Percentiles rank a stretch among this genome's conserved stretches.
These are phyloP conservation scores for Zoanthus gigantus DNA, from an alignment of 92 coral and sea anemone genomes.

Conservation along the genomic window DNA sequence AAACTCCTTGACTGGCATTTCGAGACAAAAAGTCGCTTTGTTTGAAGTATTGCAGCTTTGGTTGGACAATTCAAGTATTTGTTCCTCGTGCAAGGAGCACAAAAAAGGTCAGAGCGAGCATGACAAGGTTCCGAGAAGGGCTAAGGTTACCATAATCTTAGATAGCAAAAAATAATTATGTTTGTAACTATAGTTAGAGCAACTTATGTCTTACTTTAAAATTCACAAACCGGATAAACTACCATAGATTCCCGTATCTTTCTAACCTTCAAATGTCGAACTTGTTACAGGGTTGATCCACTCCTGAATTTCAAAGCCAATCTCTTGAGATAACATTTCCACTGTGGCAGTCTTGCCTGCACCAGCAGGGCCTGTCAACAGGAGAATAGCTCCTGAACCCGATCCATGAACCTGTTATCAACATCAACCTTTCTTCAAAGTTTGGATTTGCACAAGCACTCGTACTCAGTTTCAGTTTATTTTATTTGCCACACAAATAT, in stretches of 20 bases:
- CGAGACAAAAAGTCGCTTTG: too few species aligned
- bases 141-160: too few species aligned
- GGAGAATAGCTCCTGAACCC: conserved; percentile 74
- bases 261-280: conserved; percentile 63
- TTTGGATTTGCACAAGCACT: not conserved
- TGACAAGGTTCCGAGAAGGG: too few species aligned
- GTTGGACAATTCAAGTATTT: too few species aligned
- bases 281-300: conserved; percentile 88
- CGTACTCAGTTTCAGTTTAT: too few species aligned
- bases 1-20: too few species aligned
- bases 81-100: too few species aligned
- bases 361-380: conserved; percentile 96
- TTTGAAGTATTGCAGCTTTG: too few species aligned
- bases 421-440: not conserved
- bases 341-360: conserved; percentile 95
- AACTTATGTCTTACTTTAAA: not conserved
- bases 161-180: too few species aligned
- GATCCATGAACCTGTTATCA: conserved; percentile 41
- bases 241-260: not conserved
- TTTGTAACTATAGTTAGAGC: too few species aligned
- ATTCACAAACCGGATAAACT: not conserved
- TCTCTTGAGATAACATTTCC: conserved; percentile 80
- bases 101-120: too few species aligned
- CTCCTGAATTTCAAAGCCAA: conserved; percentile 89
- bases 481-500: too few species aligned